Base-by-base conservation (phyloP, 2,888 invertebrate genomes). In the Tachina fera region DNA sequence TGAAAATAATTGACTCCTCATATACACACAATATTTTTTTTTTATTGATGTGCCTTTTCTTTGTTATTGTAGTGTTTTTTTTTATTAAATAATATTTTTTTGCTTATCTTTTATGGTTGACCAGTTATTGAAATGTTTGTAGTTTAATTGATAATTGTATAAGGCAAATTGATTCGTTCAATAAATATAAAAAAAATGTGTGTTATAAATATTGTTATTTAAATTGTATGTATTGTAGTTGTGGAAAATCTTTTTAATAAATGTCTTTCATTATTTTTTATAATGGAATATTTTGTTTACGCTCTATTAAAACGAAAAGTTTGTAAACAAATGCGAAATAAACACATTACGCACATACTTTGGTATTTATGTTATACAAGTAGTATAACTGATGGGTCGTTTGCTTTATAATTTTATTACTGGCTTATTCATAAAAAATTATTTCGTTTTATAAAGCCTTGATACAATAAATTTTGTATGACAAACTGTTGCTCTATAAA, bases 91-190 rank as follows among this genome's bases (percentile, higher is more conserved):
- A 4, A 9, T 31, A 31, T 41, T 60, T 60, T 56, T 72, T 47
- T 31, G 43, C 9, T 53, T 53, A 53, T 19, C 53, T 71, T 71
- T 71, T 22, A 47, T 71, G 49, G 19, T 9, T 60, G 49, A 16
- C 11, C 51, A 60, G 47, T 70, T 60, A 61, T 43, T 78, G 61
- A 53, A 78, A 61, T 61, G 61, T 49, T 58, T 68, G 49, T 51
- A 47, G 47, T 78, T 61, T 51, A 70, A 78, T 78, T 71, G 53
- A 65, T 65, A 75, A 53, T 75, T 75, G 75, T 65, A 53, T 53
- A 14, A 51, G 43, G 43, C 51, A 75, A 75, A 75, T 65, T 19
- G 41, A 65, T 53, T 75, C 51, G 10, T 49, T 31, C 1, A 67
- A 43, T 63, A 16, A 47, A 16, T n/a, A 49, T 8, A 61, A 60